These are phyloP conservation scores for Jordanella pulchra DNA, from an alignment of 2,797 vertebrate genomes.

Conservation along the genomic window DNA sequence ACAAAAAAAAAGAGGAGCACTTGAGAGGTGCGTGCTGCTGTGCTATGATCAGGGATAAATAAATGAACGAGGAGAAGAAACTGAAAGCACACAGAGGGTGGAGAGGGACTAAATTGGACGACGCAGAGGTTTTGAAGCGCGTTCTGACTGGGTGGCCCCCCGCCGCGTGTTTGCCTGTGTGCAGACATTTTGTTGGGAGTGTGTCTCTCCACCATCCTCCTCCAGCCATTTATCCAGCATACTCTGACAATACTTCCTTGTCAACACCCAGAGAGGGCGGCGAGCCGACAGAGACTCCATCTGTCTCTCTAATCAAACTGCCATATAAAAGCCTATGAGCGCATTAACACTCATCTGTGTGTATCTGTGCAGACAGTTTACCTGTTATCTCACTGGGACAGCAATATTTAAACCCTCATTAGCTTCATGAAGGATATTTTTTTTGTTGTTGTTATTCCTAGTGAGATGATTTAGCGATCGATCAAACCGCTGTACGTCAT, in stretches of 20 bases:
- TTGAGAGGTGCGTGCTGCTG: conserved; percentile 13
- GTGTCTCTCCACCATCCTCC: conserved; percentile 16
- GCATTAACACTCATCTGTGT: conserved; percentile 38
- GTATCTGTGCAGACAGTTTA: conserved; percentile 10
- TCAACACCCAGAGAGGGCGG: conserved; percentile 47
- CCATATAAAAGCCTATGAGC: conserved; percentile 40
- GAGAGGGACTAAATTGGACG: conserved; percentile 59
- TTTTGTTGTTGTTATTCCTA: conserved; percentile 5
- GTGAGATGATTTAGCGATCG: conserved; percentile 11
- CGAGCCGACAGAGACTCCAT: conserved; percentile 67
- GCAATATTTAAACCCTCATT: conserved; percentile 5
- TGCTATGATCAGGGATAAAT: conserved; percentile 68
- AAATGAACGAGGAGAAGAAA: conserved; percentile 63
- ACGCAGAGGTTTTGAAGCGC: conserved; percentile 55
- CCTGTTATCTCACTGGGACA: conserved; percentile 33
- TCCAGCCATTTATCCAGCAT: conserved; percentile 16
- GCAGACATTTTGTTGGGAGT: conserved; percentile 23
- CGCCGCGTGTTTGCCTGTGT: conserved; percentile 41
- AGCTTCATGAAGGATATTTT: conserved; percentile 16
- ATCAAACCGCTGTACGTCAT: conserved; percentile 34
- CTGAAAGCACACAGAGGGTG: conserved; percentile 28
- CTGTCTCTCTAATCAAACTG: conserved; percentile 70
- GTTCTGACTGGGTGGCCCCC: conserved; percentile 52
- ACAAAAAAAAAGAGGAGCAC: conserved; percentile 24
- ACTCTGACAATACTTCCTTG: conserved; percentile 28